Conservation (phyloP, 2,888 invertebrate genomes). For the Sturmia bella region DNA sequence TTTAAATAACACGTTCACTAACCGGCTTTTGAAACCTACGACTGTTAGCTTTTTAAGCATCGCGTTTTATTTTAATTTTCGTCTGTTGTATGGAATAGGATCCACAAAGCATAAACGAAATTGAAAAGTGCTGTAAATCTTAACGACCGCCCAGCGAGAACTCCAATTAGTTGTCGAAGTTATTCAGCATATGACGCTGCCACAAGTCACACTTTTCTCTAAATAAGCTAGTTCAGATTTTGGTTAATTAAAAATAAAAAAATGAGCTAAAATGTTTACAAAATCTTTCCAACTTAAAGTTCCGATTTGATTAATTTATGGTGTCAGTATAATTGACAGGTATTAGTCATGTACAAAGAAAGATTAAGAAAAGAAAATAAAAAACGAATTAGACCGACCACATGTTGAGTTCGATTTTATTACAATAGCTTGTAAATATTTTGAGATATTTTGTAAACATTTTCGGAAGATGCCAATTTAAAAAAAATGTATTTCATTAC, state of each 20-base stretch:
- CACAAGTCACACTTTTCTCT: conserved; percentile 60
- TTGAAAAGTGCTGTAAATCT: conserved; percentile 69
- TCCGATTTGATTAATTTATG: conserved; percentile 67
- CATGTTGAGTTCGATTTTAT: conserved; percentile 34
- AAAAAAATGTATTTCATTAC: conserved; percentile 15
- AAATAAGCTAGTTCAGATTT: conserved; percentile 57
- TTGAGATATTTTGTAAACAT: conserved; percentile 7
- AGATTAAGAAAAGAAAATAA: conserved; percentile 19
- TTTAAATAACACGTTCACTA: too few relatives aligned
- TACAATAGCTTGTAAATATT: background rate
- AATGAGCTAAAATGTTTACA: conserved; percentile 31
- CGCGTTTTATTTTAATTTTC: background rate
- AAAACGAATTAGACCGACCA: conserved; percentile 38
- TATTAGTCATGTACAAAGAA: conserved; percentile 62
- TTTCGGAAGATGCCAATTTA: conserved; percentile 38
- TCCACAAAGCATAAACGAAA: background rate
- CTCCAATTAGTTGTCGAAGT: conserved; percentile 78
- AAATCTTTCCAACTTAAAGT: conserved; percentile 22
- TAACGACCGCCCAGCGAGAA: conserved; percentile 77
- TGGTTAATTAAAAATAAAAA: conserved; percentile 58
- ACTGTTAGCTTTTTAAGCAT: too few relatives aligned
- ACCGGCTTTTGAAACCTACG: too few relatives aligned
- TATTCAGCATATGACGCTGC: conserved; percentile 75
- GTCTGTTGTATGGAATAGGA: background rate
- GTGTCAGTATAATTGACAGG: conserved; percentile 66